Evolutionary conservation across 2,113 vertebrate genomes (phyloP).

Genomic region (Saccopteryx bilineata): DNA sequence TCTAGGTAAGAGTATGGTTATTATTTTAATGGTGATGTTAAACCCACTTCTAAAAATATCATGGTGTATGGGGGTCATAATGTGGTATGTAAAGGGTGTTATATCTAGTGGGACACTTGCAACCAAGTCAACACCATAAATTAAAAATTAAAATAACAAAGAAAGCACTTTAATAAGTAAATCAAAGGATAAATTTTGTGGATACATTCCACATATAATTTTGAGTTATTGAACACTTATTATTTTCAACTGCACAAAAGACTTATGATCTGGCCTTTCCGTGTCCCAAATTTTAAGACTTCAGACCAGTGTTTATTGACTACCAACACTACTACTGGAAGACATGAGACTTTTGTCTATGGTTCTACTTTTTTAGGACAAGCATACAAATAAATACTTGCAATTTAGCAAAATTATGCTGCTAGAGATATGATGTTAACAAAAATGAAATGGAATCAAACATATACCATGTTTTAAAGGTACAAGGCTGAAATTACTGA

Average conservation of each 20-base stretch:
- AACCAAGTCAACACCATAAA: too few relatives aligned
- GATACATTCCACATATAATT: slow-evolving; percentile 19
- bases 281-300: slow-evolving; percentile 26
- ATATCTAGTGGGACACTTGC: too few relatives aligned
- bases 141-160: neutral
- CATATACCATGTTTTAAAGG: neutral
- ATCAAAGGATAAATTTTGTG: slow-evolving; percentile 43
- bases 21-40: slow-evolving; percentile 49
- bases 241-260: slow-evolving; percentile 41
- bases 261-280: slow-evolving; percentile 30
- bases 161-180: neutral
- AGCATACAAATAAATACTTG: neutral
- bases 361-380: neutral
- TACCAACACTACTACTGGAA: neutral
- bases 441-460: neutral
- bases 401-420: slow-evolving; percentile 20
- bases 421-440: neutral
- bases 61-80: too few relatives aligned
- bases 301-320: neutral
- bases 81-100: too few relatives aligned
- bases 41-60: slow-evolving; percentile 18
- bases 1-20: slow-evolving; percentile 9
- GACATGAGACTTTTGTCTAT: neutral
- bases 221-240: slow-evolving; percentile 27
- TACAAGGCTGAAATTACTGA: neutral